Conservation (phyloP, 2,113 vertebrate genomes). For the Deroptyus accipitrinus region DNA sequence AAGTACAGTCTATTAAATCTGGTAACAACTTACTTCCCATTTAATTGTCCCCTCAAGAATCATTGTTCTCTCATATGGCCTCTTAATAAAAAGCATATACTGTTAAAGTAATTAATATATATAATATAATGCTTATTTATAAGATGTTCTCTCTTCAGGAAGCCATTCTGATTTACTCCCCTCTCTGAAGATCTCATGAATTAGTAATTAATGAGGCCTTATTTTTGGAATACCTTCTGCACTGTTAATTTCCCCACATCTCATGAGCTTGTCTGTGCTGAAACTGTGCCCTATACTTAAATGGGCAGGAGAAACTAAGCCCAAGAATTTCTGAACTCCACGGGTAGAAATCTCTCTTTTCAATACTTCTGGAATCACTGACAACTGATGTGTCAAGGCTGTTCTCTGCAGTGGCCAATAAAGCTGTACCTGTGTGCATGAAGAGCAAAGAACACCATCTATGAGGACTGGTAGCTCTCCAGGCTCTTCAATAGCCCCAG, state of each 20-base stretch:
- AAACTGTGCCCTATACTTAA: background rate
- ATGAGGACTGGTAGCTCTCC: background rate
- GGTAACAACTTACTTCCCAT: background rate
- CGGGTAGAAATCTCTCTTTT: background rate
- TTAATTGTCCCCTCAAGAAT: background rate
- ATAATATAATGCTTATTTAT: background rate
- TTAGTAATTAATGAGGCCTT: background rate
- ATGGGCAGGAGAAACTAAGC: background rate
- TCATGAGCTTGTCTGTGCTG: background rate
- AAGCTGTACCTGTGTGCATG: rapidly evolving
- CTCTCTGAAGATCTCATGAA: background rate
- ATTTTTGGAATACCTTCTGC: background rate
- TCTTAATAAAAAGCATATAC: conserved; percentile 6
- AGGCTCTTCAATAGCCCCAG: background rate
- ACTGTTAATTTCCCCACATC: background rate
- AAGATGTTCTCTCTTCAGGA: background rate
- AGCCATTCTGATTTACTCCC: background rate
- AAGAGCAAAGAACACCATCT: background rate
- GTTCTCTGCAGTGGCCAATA: background rate
- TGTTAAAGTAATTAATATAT: background rate
- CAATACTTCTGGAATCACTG: background rate
- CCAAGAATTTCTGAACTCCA: background rate
- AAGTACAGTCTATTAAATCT: background rate
- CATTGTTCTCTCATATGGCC: background rate
- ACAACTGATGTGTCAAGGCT: background rate